These are phyloP conservation scores for Selene dorsalis DNA, from an alignment of 2,797 vertebrate genomes.

Conservation along the genomic window DNA sequence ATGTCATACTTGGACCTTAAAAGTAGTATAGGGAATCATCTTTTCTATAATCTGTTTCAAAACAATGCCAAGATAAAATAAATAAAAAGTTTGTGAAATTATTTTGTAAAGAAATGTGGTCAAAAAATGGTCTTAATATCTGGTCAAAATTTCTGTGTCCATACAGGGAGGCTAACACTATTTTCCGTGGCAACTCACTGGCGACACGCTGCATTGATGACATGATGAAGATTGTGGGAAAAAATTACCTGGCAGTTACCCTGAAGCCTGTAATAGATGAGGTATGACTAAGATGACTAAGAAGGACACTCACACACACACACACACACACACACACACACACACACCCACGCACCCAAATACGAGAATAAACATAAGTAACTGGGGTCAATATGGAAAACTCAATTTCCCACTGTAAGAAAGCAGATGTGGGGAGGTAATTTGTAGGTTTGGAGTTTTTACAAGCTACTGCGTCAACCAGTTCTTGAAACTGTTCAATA, in stretches of 20 bases:
- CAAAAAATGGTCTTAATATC: neutral
- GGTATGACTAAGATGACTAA: constrained; percentile 79
- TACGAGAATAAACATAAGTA: constrained; percentile 22
- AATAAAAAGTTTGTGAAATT: neutral
- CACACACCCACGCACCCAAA: constrained; percentile 2
- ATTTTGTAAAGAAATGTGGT: neutral
- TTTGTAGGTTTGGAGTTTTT: constrained; percentile 10
- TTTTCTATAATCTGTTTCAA: neutral
- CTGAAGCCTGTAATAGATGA: constrained; percentile 96
- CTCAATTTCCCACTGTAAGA: constrained; percentile 18
- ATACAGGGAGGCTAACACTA: constrained; percentile 96
- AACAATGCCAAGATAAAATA: neutral
- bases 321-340: constrained; percentile 7
- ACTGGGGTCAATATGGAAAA: constrained; percentile 45
- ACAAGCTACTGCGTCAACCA: neutral
- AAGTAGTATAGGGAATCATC: neutral
- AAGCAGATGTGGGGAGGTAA: constrained; percentile 35
- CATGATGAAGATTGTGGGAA: constrained; percentile 99
- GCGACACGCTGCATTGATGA: constrained; percentile 97
- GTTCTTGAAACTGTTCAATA: neutral
- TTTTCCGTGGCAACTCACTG: constrained; percentile 96
- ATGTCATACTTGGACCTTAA: neutral
- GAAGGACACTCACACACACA: constrained; percentile 2
- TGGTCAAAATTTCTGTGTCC: constrained; percentile 25
- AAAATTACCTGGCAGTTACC: constrained; percentile 97